phyloP scores from a whole-genome alignment of 2,797 vertebrate species.

The Syndactyla subalaris region DNA sequence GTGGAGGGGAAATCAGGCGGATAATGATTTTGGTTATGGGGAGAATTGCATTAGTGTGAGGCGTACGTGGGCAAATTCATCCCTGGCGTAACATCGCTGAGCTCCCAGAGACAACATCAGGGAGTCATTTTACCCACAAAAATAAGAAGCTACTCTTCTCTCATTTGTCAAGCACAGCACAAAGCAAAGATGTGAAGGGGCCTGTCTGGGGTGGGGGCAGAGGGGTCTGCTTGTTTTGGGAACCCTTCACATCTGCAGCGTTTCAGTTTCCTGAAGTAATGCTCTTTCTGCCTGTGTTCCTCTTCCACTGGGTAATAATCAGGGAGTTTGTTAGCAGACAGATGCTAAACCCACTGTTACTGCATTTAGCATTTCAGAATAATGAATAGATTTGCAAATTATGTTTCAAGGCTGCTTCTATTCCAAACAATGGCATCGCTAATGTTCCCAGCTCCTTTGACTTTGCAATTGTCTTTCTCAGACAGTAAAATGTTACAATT shows the following conservation, averaged over 20 bases:
- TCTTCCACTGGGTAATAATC: conserved; percentile 54
- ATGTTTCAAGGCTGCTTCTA: conserved; percentile 60
- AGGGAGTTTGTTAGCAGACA: conserved; percentile 63
- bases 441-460: conserved; percentile 62
- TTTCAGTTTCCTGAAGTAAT: conserved; percentile 33
- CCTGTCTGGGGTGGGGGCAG: background rate
- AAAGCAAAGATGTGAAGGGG: conserved; percentile 35
- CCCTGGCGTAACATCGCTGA: background rate
- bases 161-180: conserved; percentile 57
- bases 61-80: conserved; percentile 28
- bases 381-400: conserved; percentile 72
- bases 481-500: conserved; percentile 37
- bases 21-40: conserved; percentile 49
- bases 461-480: conserved; percentile 28
- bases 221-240: conserved; percentile 6
- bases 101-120: background rate
- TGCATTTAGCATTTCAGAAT: conserved; percentile 64
- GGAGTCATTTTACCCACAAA: conserved; percentile 1
- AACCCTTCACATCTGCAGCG: background rate
- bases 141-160: conserved; percentile 46
- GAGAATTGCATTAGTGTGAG: conserved; percentile 51
- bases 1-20: conserved; percentile 24
- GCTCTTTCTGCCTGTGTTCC: background rate
- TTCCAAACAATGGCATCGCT: conserved; percentile 65
- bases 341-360: conserved; percentile 53